These are phyloP conservation scores for Pelobates cultripes DNA, from an alignment of 2,797 vertebrate genomes.

Conservation along the genomic window DNA sequence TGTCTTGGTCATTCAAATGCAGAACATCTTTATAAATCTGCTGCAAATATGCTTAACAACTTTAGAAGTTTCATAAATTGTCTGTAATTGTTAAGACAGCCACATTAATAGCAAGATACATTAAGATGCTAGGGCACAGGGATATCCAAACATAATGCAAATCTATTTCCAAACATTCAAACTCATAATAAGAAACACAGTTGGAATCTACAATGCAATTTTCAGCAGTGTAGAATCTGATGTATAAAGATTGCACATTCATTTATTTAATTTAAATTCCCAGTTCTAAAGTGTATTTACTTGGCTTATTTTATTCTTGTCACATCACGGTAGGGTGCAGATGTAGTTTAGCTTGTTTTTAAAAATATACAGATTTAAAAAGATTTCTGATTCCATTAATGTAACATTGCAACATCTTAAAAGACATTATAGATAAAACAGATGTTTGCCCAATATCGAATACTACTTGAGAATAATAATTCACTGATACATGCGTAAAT, in stretches of 20 bases:
- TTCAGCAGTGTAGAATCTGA: slow-evolving; percentile 28
- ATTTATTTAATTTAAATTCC: slow-evolving; percentile 46
- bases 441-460: neutral
- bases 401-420: neutral
- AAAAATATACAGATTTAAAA: slow-evolving; percentile 3
- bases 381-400: neutral
- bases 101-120: slow-evolving; percentile 46
- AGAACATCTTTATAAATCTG: slow-evolving; percentile 9
- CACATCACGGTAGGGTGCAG: slow-evolving; percentile 13
- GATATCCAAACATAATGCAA: slow-evolving; percentile 42
- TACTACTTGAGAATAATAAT: neutral
- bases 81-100: slow-evolving; percentile 37
- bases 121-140: slow-evolving; percentile 21
- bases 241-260: slow-evolving; percentile 37
- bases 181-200: slow-evolving; percentile 53
- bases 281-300: slow-evolving; percentile 23
- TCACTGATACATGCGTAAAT: too few relatives aligned
- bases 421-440: neutral
- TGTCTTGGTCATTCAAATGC: slow-evolving; percentile 9
- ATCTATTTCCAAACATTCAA: slow-evolving; percentile 52
- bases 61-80: slow-evolving; percentile 40
- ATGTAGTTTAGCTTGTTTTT: neutral
- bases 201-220: slow-evolving; percentile 47
- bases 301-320: slow-evolving; percentile 22
- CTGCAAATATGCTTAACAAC: slow-evolving; percentile 27